Base-by-base conservation (phyloP, 2,797 vertebrate genomes). In the Falco rusticolus region DNA sequence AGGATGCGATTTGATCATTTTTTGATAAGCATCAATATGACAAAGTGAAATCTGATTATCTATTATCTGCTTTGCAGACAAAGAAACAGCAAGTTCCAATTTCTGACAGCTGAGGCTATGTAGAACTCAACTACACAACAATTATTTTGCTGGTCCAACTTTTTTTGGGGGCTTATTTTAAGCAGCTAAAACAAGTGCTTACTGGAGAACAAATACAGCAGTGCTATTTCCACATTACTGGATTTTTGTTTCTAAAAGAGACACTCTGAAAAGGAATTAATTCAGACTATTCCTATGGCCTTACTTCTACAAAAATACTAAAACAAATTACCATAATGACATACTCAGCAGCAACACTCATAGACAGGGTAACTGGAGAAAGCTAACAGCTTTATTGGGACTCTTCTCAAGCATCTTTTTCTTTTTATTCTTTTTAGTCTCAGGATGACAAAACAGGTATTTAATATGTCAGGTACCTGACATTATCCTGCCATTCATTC, bases 11-110 rank as follows among this genome's bases (percentile, higher is more conserved):
- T 80, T 84, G 25, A 88, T 94, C 2, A 66, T 81, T 75, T 90
- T 90, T n/a, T 78, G 61, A 86, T 88, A 91, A 63, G 25, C 63
- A 94, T 71, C 72, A 69, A 21, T 53, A 78, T 1, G 10, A 84
- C 53, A 90, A 93, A 91, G 47, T 41, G 51, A 94, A 95, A 96
- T 95, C 54, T 91, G 84, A 90, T 88, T 94, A 94, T 80, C 69
- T 93, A 90, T 95, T 34, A 68, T 71, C 65, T 85, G 47, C 51
- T 34, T 63, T 64, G 33, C 57, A 63, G 31, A 93, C 15, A 80
- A 94, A 68, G 71, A 84, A 77, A 54, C 20, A 34, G 61, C 29
- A 81, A 91, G n/a, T 64, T 95, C 41, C 64, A 75, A 68, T 85
- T 72, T 84, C 75, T 83, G 71, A 69, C 71, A 92, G 82, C 53